Evolutionary conservation across 2,797 vertebrate genomes (phyloP).

Genomic region (Nothura maculosa): DNA sequence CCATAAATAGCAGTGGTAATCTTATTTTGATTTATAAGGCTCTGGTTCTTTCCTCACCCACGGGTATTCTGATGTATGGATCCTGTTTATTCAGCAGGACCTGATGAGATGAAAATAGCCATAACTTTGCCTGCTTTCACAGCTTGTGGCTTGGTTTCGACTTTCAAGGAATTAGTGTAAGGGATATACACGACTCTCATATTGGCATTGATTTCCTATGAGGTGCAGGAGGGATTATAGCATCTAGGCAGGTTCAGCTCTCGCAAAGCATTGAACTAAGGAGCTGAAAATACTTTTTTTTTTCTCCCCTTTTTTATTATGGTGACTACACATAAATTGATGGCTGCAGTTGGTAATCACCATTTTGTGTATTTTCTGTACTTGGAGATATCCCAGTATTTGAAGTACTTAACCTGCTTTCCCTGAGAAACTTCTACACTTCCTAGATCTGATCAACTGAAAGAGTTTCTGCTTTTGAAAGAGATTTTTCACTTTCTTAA

Average conservation of each 20-base stretch:
- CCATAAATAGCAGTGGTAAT: background rate
- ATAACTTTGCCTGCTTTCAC: background rate
- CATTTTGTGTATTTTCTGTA: rapidly evolving
- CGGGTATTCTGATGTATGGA: background rate
- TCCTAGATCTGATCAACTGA: background rate
- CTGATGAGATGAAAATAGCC: background rate
- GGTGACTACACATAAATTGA: background rate
- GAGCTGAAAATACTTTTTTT: background rate
- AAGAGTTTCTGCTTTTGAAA: background rate
- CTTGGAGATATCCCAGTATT: background rate
- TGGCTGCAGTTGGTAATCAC: background rate
- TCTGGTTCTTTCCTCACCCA: background rate
- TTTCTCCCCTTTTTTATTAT: background rate
- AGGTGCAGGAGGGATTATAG: background rate
- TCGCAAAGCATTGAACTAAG: background rate
- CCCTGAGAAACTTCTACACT: no score
- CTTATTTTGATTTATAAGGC: rapidly evolving
- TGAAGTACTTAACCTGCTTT: background rate
- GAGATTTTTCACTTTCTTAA: background rate
- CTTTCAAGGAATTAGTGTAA: rapidly evolving
- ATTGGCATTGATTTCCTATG: rapidly evolving
- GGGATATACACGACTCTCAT: rapidly evolving
- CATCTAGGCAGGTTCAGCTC: background rate
- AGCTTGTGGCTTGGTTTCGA: background rate
- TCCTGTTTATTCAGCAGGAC: background rate